Percentiles rank a stretch among this genome's conserved stretches.
These are phyloP conservation scores for Sitta europaea DNA, from an alignment of 2,113 vertebrate genomes.

Conservation along the genomic window DNA sequence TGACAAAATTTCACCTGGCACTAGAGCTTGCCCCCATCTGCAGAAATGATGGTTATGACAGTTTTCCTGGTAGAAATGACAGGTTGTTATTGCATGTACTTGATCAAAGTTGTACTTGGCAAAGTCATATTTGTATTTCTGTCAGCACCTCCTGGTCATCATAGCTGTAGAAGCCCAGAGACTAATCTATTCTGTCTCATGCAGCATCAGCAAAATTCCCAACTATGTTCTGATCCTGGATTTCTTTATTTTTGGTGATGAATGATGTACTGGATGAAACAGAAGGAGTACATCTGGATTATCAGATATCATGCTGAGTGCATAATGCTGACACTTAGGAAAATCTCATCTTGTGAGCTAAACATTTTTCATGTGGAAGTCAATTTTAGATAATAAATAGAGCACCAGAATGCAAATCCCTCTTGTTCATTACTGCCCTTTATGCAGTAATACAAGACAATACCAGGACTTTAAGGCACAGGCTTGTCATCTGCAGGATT, in stretches of 20 bases:
- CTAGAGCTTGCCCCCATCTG: background rate
- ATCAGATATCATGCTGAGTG: background rate
- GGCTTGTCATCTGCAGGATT: background rate
- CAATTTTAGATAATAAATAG: background rate
- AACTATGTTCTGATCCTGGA: background rate
- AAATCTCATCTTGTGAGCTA: conserved; percentile 2
- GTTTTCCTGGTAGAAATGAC: background rate
- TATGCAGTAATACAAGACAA: background rate
- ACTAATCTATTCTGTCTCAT: background rate
- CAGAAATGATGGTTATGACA: background rate
- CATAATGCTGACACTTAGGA: conserved; percentile 23
- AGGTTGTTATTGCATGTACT: background rate
- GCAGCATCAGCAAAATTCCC: conserved; percentile 25
- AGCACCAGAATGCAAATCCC: background rate
- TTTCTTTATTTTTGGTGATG: conserved; percentile 27
- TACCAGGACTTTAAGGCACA: background rate
- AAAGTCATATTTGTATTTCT: background rate
- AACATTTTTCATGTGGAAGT: background rate
- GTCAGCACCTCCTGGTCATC: background rate
- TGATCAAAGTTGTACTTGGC: background rate
- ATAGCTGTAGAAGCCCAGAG: background rate
- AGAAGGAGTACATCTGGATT: conserved; percentile 44
- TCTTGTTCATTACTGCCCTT: background rate
- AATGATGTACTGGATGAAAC: conserved; percentile 18
- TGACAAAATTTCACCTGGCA: background rate